Evolutionary conservation across 2,888 invertebrate genomes (phyloP), one percentile per base, ranked within the genome.

Genomic region (Didymodactylos carnosus): DNA sequence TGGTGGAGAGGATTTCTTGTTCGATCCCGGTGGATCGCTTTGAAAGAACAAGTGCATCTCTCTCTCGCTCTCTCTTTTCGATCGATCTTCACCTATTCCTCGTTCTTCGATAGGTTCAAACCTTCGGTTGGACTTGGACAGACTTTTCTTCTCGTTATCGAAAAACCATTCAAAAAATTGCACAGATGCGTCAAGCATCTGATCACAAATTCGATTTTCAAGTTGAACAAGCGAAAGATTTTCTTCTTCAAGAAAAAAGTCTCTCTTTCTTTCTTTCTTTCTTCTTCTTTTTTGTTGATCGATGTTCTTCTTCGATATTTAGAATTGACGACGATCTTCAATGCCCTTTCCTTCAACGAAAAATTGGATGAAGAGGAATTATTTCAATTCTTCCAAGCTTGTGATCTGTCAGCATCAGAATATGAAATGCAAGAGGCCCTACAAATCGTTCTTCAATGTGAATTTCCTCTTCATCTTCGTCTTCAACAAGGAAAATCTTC

Each of bases 381-480:
- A 16, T 77, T 78, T 10, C 73, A 78, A n/a, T 81, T 80, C 76
- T 82, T 82, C 78, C 78, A 78, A 49, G 81, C 81, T 75, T 80
- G 81, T 78, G 82, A 82, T 77, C 77, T 81, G n/a, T 80, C 79
- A 75, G 82, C 82, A 1, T 79, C 80, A 0, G 76, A 77, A 39
- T 70, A 78, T 16, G 82, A 82, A 76, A 78, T 82, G 39, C 79
- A 81, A 7, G 81, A 82, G 29, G 81, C 81, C 2, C 73, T 80
- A 39, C 79, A 81, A 76, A 78, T 79, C 7, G 79, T 81, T n/a
- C 78, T 80, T 51, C 78, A 78, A 77, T 80, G 82, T 82, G 77
- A 72, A 53, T 23, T 16, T 39, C 7, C 0, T 46, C 73, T 11
- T 6, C 13, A 3, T n/a, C n/a, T n/a, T n/a, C 8, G 11, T 19